These are phyloP conservation scores for Oikopleura albicans DNA, from an alignment of 23 tunicate species.

Conservation along the genomic window DNA sequence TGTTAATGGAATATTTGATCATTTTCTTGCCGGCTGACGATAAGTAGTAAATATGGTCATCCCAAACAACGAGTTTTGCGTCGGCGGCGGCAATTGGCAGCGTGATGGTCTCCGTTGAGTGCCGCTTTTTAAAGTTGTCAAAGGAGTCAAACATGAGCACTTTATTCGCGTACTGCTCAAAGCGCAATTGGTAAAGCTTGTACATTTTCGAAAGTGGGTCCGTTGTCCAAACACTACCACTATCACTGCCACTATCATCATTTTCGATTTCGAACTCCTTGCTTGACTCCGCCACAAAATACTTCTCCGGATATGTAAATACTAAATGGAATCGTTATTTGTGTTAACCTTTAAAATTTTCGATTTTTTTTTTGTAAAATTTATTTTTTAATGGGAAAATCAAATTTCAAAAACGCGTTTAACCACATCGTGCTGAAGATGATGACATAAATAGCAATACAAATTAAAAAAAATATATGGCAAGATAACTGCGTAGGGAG, in stretches of 20 bases:
- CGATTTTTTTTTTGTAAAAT: no score
- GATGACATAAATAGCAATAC: no score
- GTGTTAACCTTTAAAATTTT: no score
- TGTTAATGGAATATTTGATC: neutral
- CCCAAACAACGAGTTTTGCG: neutral
- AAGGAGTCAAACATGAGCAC: neutral
- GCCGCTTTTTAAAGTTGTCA: neutral
- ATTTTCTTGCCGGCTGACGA: neutral
- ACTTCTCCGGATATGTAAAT: neutral
- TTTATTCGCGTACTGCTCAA: neutral
- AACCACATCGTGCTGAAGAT: no score
- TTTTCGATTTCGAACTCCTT: neutral
- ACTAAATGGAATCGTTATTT: neutral
- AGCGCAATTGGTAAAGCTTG: neutral
- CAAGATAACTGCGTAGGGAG: no score
- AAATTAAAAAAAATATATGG: no score
- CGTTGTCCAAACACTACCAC: neutral
- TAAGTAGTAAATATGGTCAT: neutral
- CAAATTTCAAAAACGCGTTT: no score
- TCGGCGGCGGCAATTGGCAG: neutral
- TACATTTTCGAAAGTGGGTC: neutral
- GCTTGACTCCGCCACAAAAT: neutral
- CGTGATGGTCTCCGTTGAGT: neutral
- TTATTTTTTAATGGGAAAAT: no score
- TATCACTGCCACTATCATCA: no score